Evolutionary conservation across 1,140 invertebrate genomes (phyloP), one percentile per base, ranked within the genome.

Genomic region (Rhyzopertha dominica): DNA sequence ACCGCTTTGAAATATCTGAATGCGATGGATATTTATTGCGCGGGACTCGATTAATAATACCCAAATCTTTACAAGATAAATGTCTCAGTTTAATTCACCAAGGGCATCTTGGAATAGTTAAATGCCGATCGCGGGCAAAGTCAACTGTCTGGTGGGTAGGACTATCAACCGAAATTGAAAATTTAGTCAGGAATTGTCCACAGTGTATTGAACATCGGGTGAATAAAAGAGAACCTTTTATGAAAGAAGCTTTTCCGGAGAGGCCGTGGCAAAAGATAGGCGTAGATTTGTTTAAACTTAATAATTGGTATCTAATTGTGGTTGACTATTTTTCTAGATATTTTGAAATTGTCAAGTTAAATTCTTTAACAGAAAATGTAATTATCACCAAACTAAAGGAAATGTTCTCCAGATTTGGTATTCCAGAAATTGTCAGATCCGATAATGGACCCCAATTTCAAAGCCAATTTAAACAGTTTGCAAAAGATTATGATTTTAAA

Each of bases 141-240:
- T n/a, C n/a, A n/a, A n/a, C n/a, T n/a, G n/a, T 59, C 29, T 59
- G 50, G 48, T 61, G 51, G 53, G 19, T 56, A 22, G 56, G 58
- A 1, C 12, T 62, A 3, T 49, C 46, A 3, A 28, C 43, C 10
- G 49, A 57, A 24, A 29, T 59, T 18, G 46, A 55, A 47, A 51
- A 53, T 17, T n/a, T 54, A 16, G 35, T 57, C 13, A 20, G 36
- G 39, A 51, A 50, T 30, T 62, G 54, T 43, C 56, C 54, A 4
- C 50, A 52, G 9, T 62, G 54, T 24, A 26, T 40, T 24, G 35
- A 46, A 25, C 4, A 45, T 25, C 18, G 43, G 17, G 13, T 7
- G 14, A 46, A 46, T 40, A 9, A 5, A 30, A 46, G 39, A 40
- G n/a, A n/a, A n/a, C n/a, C n/a, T n/a, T n/a, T n/a, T n/a, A n/a